phyloP scores from a whole-genome alignment of 2,797 vertebrate species.

The Furcifer pardalis region DNA sequence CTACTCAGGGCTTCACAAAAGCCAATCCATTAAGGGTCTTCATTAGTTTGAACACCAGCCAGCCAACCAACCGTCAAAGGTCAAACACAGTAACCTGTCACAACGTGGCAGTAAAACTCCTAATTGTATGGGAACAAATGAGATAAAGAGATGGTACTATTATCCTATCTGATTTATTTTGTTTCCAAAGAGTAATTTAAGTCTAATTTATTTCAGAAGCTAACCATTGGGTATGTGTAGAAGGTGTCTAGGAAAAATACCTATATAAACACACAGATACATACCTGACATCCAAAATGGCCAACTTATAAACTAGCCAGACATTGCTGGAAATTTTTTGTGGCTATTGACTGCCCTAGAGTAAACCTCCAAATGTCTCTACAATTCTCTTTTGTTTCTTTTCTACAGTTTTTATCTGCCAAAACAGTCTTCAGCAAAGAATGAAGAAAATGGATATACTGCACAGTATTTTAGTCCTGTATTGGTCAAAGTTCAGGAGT shows the following conservation, averaged over 20 bases:
- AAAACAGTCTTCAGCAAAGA: not conserved
- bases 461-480: not conserved
- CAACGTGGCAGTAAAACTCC: slow-evolving; percentile 82
- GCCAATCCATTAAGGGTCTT: slow-evolving; percentile 81
- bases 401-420: not conserved
- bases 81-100: slow-evolving; percentile 83
- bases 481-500: not conserved
- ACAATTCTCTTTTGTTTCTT: not conserved
- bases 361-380: not conserved
- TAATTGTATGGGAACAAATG: slow-evolving; percentile 82
- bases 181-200: slow-evolving; percentile 80
- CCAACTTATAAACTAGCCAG: slow-evolving; percentile 27
- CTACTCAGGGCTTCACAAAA: slow-evolving; percentile 73
- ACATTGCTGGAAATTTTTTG: not conserved
- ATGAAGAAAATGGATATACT: not conserved
- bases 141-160: slow-evolving; percentile 81
- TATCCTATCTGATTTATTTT: slow-evolving; percentile 81
- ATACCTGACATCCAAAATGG: not conserved
- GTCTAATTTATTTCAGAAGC: slow-evolving; percentile 78
- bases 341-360: not conserved
- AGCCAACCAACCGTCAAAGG: slow-evolving; percentile 81
- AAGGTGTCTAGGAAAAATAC: slow-evolving; percentile 40
- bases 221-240: slow-evolving; percentile 56
- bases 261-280: not conserved
- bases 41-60: slow-evolving; percentile 81